Percentiles rank a stretch among this genome's conserved stretches.
Evolutionary conservation across 2,797 vertebrate species (phyloP).

Genomic region (Gobio occitaniae): DNA sequence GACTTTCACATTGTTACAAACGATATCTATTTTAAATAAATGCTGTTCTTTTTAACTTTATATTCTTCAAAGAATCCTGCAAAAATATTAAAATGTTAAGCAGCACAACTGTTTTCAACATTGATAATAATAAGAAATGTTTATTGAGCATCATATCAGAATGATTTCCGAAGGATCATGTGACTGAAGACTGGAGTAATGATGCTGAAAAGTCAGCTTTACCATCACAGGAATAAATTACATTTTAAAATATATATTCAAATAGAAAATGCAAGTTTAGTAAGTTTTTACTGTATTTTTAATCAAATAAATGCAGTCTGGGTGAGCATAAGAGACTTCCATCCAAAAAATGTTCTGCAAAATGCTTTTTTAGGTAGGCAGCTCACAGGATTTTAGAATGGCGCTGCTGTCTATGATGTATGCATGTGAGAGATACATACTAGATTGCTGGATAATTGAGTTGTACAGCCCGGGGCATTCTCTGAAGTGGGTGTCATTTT

Average conservation of each 20-base stretch:
- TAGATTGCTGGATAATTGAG: constrained; percentile 42
- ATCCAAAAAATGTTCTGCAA: not conserved
- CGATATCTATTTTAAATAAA: not conserved
- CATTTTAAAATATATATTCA: too few species aligned
- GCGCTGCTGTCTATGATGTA: constrained; percentile 6
- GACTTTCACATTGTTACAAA: not conserved
- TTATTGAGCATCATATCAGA: too few species aligned
- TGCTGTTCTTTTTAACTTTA: not conserved
- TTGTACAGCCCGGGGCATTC: constrained; percentile 30
- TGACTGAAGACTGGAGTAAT: too few species aligned
- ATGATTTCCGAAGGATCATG: too few species aligned
- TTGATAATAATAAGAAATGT: too few species aligned
- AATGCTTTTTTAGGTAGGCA: not conserved
- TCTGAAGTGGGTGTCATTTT: constrained; percentile 51
- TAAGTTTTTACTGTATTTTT: not conserved
- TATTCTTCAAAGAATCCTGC: too few species aligned
- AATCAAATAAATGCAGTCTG: not conserved
- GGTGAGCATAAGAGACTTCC: not conserved
- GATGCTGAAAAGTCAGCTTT: not conserved
- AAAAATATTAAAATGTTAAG: too few species aligned
- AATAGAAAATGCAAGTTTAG: too few species aligned
- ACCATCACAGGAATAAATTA: not conserved
- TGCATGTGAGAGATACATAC: constrained; percentile 35
- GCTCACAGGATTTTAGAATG: not conserved
- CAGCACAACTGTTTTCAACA: too few species aligned